Evolutionary conservation across 2,113 vertebrate species (phyloP).

Genomic region (Ochotona curzoniae): DNA sequence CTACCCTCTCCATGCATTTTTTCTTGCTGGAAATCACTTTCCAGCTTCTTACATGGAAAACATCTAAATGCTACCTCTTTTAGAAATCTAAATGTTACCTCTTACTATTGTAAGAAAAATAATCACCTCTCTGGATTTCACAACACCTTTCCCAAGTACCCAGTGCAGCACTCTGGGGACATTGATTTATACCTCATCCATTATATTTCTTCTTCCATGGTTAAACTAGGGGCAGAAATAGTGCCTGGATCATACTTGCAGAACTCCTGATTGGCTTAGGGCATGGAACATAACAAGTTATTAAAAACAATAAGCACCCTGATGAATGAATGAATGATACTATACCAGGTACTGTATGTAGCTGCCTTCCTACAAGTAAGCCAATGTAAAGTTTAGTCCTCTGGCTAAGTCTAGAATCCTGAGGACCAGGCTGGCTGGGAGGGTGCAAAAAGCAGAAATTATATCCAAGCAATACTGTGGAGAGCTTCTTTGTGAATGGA

Average conservation of each 20-base stretch:
- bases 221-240: background rate
- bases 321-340: background rate
- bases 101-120: background rate
- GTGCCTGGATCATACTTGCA: background rate
- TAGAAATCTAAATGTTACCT: background rate
- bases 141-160: background rate
- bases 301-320: background rate
- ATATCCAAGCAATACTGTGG: background rate
- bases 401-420: background rate
- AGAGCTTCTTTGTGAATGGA: slow-evolving; percentile 34
- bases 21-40: background rate
- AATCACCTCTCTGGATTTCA: background rate
- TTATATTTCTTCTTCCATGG: slow-evolving; percentile 9
- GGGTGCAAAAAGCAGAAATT: background rate
- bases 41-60: background rate
- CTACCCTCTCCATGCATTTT: background rate
- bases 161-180: background rate
- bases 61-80: background rate
- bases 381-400: background rate
- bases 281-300: background rate
- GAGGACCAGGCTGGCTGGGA: background rate
- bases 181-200: background rate
- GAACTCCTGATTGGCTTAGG: background rate
- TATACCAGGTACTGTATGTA: background rate
- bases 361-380: background rate